Conservation (phyloP, 2,113 vertebrate species). For the Atherinomorus stipes region DNA sequence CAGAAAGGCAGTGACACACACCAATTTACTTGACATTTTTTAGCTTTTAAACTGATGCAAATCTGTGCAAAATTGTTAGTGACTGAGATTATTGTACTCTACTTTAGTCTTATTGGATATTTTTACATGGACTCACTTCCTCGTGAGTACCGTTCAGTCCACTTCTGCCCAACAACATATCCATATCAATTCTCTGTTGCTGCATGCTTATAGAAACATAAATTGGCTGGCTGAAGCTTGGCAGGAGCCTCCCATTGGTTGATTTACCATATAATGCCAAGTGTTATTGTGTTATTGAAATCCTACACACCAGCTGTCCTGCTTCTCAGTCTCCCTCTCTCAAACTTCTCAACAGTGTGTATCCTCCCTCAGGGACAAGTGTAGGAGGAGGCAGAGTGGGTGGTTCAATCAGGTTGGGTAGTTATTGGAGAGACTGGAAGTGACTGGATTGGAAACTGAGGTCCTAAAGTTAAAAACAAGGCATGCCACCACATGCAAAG, state of each 20-base stretch:
- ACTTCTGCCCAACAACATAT: conserved; percentile 18
- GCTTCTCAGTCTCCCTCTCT: conserved; percentile 64
- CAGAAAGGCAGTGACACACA: not conserved
- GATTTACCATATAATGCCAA: conserved; percentile 68
- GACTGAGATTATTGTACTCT: conserved; percentile 5
- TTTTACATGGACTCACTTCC: conserved; percentile 7
- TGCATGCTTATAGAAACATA: conserved; percentile 46
- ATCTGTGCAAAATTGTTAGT: not conserved
- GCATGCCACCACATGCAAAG: conserved; percentile 25
- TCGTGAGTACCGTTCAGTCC: conserved; percentile 35
- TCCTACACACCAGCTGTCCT: conserved; percentile 83
- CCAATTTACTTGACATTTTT: not conserved
- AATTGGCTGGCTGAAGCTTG: conserved; percentile 51
- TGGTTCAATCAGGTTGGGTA: conserved; percentile 65
- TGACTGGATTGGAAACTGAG: conserved; percentile 56
- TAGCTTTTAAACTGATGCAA: not conserved
- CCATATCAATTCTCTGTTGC: conserved; percentile 50
- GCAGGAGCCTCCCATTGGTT: conserved; percentile 48
- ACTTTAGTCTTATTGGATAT: conserved; percentile 6
- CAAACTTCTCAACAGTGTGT: conserved; percentile 66
- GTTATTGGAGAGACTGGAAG: conserved; percentile 58
- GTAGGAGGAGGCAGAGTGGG: conserved; percentile 73
- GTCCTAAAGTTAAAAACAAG: conserved; percentile 52
- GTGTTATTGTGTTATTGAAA: conserved; percentile 74
- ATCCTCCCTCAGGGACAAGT: conserved; percentile 61